phyloP scores from a whole-genome alignment of 1,140 invertebrate species.

The Temnothorax longispinosus region DNA sequence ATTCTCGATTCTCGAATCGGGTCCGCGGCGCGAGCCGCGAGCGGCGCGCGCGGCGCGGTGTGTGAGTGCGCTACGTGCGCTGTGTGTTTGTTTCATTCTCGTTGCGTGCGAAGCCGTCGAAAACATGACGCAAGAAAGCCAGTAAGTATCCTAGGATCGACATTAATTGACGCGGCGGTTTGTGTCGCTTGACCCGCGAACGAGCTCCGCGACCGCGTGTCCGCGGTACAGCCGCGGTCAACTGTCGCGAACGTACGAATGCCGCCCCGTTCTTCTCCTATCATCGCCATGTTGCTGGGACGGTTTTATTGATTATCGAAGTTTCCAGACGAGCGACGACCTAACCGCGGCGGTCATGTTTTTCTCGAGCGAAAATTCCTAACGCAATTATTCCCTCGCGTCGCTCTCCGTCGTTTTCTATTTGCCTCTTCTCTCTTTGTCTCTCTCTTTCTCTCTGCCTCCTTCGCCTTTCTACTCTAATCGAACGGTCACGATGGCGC shows the following conservation, averaged over 20 bases:
- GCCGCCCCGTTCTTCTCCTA: conserved; percentile 74
- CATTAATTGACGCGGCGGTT: neutral
- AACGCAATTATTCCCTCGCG: neutral
- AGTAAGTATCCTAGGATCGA: conserved; percentile 79
- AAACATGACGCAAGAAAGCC: conserved; percentile 84
- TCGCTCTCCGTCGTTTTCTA: neutral
- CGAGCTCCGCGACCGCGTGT: neutral
- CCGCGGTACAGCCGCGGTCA: neutral
- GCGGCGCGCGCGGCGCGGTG: conserved; percentile 70
- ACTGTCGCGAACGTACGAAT: conserved; percentile 30
- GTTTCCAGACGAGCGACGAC: conserved; percentile 76
- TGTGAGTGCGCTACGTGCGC: conserved; percentile 72
- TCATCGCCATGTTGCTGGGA: conserved; percentile 82
- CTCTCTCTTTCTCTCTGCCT: neutral
- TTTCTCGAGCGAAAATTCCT: neutral
- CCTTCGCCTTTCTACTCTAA: neutral
- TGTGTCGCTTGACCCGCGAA: too few species aligned
- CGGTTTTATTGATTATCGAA: conserved; percentile 84
- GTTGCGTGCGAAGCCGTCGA: conserved; percentile 54
- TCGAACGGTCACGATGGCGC: neutral
- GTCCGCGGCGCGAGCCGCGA: conserved; percentile 63
- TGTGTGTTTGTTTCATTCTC: conserved; percentile 79
- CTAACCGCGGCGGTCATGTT: neutral
- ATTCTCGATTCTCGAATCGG: conserved; percentile 76
- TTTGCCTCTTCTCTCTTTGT: too few species aligned